A percentile compares a stretch with the other conserved stretches of the same genome.
Evolutionary conservation across 1,140 invertebrate genomes (phyloP).

Genomic region (Capitella teleta): DNA sequence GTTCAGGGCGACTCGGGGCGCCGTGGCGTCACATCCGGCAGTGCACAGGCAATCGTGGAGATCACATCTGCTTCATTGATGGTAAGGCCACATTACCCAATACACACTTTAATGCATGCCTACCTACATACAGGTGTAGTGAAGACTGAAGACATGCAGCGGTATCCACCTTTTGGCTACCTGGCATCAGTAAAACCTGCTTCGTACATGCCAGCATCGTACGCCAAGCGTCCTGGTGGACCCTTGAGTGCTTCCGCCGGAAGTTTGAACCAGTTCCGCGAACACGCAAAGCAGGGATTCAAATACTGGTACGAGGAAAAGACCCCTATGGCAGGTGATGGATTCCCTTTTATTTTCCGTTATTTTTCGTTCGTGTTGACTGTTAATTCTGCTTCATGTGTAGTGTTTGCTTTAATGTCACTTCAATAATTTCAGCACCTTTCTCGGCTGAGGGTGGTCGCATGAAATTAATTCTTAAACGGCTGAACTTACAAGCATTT

Average conservation of each 20-base stretch:
- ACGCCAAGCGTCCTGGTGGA: not conserved
- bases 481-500: too few species aligned
- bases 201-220: not conserved
- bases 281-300: not conserved
- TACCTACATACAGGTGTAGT: conserved; percentile 17
- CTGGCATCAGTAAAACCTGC: not conserved
- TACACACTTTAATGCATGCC: not conserved
- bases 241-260: not conserved
- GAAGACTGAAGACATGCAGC: conserved; percentile 21
- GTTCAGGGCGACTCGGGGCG: conserved; percentile 21
- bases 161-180: conserved; percentile 7
- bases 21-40: conserved; percentile 26
- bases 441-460: too few species aligned
- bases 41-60: conserved; percentile 21
- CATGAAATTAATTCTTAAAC: too few species aligned
- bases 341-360: too few species aligned
- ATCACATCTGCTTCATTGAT: conserved; percentile 26
- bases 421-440: too few species aligned
- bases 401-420: too few species aligned
- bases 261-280: not conserved
- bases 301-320: conserved; percentile 3
- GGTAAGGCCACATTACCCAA: conserved; percentile 14
- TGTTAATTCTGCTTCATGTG: too few species aligned
- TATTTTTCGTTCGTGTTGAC: too few species aligned
- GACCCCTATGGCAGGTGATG: not conserved